These are phyloP conservation scores for Streptopelia turtur DNA, from an alignment of 2,797 vertebrate species.

Conservation along the genomic window DNA sequence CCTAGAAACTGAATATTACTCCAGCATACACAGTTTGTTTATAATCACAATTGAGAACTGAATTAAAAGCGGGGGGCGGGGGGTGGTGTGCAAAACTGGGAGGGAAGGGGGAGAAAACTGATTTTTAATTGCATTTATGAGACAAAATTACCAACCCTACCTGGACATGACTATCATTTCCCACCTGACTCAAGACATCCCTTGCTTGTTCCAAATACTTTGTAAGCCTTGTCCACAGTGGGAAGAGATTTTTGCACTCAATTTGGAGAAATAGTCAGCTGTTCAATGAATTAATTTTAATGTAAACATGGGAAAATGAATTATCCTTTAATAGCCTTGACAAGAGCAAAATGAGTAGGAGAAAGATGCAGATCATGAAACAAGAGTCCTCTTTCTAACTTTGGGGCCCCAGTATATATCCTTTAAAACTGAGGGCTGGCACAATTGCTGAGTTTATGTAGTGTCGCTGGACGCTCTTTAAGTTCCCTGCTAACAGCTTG, in stretches of 20 bases:
- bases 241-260: neutral
- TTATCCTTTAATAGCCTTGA: neutral
- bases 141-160: neutral
- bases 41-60: neutral
- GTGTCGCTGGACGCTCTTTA: neutral
- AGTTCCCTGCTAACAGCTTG: neutral
- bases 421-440: neutral
- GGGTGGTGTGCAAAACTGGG: no score
- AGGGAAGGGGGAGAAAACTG: neutral
- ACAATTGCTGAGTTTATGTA: neutral
- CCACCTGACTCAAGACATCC: neutral
- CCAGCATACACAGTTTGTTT: neutral
- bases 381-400: neutral
- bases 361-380: neutral
- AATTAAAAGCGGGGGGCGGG: neutral
- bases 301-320: neutral
- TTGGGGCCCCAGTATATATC: neutral
- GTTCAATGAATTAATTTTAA: neutral
- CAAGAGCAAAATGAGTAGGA: neutral
- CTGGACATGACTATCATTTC: neutral
- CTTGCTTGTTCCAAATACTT: neutral
- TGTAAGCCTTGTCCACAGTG: neutral
- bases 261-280: neutral
- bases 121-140: neutral
- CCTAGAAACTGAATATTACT: neutral